A percentile compares a stretch with the other conserved stretches of the same genome.
phyloP scores from a whole-genome alignment of 1,140 invertebrate species.

The Maconellicoccus hirsutus region DNA sequence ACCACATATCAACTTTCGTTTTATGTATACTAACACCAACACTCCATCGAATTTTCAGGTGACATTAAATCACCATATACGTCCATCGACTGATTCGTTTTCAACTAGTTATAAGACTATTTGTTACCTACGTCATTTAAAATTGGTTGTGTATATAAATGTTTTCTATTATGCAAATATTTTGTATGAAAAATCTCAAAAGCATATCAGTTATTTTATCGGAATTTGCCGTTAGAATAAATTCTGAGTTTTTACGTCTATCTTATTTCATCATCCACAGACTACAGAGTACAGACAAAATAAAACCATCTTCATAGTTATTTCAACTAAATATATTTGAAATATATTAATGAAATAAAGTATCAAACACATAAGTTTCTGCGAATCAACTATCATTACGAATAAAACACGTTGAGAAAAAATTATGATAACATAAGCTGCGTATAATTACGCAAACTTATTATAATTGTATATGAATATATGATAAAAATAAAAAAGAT shows the following conservation, averaged over 20 bases:
- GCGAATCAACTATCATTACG: background rate
- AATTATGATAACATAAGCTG: background rate
- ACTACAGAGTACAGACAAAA: background rate
- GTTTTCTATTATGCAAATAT: conserved; percentile 5
- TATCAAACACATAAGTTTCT: background rate
- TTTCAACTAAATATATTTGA: background rate
- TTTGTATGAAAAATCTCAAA: background rate
- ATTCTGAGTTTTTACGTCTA: background rate
- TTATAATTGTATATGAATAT: background rate
- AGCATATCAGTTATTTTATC: background rate
- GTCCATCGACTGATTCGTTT: background rate
- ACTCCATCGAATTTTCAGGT: background rate
- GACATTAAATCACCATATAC: background rate
- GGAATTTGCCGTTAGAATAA: conserved; percentile 3
- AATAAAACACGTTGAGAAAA: background rate
- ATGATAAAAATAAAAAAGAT: background rate
- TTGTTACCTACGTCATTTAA: conserved; percentile 9
- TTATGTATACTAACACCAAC: background rate
- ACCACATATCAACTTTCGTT: background rate
- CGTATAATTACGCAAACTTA: background rate
- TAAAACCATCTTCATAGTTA: background rate
- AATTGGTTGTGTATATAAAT: background rate
- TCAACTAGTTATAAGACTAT: background rate
- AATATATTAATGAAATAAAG: conserved; percentile 2
- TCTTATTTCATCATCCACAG: background rate